Evolutionary conservation across 2,888 invertebrate species (phyloP), one percentile per base, ranked within the genome.

Genomic region (Taphrorychus bicolor): DNA sequence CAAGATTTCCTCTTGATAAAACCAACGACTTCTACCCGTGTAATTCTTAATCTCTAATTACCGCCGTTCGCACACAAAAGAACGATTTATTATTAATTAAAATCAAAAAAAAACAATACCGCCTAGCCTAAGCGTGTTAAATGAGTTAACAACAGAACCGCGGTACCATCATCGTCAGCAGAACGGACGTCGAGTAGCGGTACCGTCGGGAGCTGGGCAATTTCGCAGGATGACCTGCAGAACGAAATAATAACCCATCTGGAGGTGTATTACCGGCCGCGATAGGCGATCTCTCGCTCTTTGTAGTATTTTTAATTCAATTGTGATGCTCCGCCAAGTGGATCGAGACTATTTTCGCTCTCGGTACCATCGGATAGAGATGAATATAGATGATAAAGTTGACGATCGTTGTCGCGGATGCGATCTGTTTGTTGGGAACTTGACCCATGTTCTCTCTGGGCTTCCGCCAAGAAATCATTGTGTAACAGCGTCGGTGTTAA

Each of bases 401-500:
- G 32, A 32, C 14, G 45, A 45, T 45, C 45, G 14, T 45, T 14
- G 17, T 45, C 14, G 14, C 45, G 45, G 45, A 45, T 45, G 17
- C 45, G 45, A 45, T 45, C 45, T 45, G 32, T 32, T n/a, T n/a
- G 45, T 45, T 45, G 45, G 45, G 45, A 45, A 45, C 45, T 45
- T 45, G 45, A 45, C 45, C 45, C 14, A 17, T 14, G 32, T 11
- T 7, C 11, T 9, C 11, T 32, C 32, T 7, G 7, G 45, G 45
- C 45, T 45, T 45, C 45, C 45, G 45, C 45, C 45, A 45, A 45
- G 45, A 16, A 45, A 45, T 45, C 5, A 45, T 45, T 45, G 45
- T 14, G 45, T 45, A 45, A 45, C 14, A 45, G n/a, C n/a, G n/a
- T n/a, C n/a, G n/a, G n/a, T n/a, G n/a, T n/a, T n/a, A n/a, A n/a